Evolutionary conservation across 2,888 invertebrate genomes (phyloP), one percentile per base, ranked within the genome.

Genomic region (Drosophila heteroneura): DNA sequence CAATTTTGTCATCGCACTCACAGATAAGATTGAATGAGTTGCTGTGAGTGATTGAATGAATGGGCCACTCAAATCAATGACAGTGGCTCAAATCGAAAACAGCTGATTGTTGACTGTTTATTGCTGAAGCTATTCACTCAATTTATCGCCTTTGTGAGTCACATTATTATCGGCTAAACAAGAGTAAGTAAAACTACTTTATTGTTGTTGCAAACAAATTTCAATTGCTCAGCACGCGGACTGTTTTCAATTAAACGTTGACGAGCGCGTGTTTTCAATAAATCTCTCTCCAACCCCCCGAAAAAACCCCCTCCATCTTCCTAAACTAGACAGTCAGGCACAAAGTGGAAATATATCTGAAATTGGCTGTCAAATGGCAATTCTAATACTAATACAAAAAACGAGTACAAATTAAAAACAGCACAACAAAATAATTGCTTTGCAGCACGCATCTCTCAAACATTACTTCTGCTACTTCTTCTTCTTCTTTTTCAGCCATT

Each of bases 191-290:
- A 78, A 63, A 63, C 54, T 62, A 65, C 39, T 74, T 76, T 33
- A 81, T 74, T 85, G 77, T 78, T 67, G 70, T 63, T 70, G 78
- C 73, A 65, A 84, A 19, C 26, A 28, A 22, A 71, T 70, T 78
- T 76, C 78, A 84, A 80, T 87, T 84, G 79, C n/a, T 12, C 37
- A 35, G 49, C 39, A 19, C 32, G 51, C 41, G 32, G 51, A 33
- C 54, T 51, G 53, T 71, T 82, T 89, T 76, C 84, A 85, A 85
- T 89, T 89, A 76, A 72, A 73, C 64, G 71, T 52, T 64, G 62
- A 60, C 70, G 57, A 69, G 89, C 86, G 87, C 86, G 86, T 86
- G 86, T 81, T 89, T 85, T 87, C 87, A 87, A 86, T 87, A 74
- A 83, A 81, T 47, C 26, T 60, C 72, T 56, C 44, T 22, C 12